A percentile compares a stretch with the other conserved stretches of the same genome.
Conservation (phyloP, 53 echinoderm and acorn worm genomes). For the Crossaster papposus region DNA sequence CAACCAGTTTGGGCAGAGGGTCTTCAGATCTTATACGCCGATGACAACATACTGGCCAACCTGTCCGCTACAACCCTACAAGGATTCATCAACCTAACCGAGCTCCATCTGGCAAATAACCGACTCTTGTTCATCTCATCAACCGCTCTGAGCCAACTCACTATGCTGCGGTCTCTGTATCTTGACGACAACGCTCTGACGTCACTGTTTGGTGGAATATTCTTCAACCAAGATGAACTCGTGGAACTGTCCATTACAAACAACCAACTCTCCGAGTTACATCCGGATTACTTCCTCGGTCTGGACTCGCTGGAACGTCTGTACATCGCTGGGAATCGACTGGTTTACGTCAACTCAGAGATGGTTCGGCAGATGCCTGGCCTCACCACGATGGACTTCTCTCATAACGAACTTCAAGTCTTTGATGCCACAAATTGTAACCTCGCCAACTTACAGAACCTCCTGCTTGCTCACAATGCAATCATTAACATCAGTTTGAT, state of each 20-base stretch:
- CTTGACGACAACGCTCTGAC: constrained; percentile 26
- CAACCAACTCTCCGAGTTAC: constrained; percentile 32
- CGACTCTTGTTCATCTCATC: constrained; percentile 25
- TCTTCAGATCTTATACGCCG: constrained; percentile 17
- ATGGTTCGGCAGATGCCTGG: constrained; percentile 20
- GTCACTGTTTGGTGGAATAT: neutral
- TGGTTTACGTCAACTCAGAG: constrained; percentile 8
- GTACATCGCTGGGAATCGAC: constrained; percentile 37
- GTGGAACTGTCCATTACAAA: constrained; percentile 38
- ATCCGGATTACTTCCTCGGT: constrained; percentile 36
- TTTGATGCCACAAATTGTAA: constrained; percentile 1
- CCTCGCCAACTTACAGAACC: neutral
- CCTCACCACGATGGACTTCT: constrained; percentile 15
- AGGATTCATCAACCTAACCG: constrained; percentile 42
- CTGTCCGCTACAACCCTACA: constrained; percentile 37
- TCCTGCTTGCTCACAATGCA: constrained; percentile 1
- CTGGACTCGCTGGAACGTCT: constrained; percentile 33
- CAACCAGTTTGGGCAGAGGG: constrained; percentile 32
- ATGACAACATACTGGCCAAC: constrained; percentile 41
- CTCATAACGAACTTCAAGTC: constrained; percentile 34
- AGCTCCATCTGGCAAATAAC: constrained; percentile 42
- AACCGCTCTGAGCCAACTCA: constrained; percentile 23
- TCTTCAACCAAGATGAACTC: constrained; percentile 1
- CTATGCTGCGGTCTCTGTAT: constrained; percentile 3
- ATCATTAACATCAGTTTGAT: constrained; percentile 8